Evolutionary conservation across 2,797 vertebrate species (phyloP), one percentile per base, ranked within the genome.

Genomic region (Macroramphosus scolopax): DNA sequence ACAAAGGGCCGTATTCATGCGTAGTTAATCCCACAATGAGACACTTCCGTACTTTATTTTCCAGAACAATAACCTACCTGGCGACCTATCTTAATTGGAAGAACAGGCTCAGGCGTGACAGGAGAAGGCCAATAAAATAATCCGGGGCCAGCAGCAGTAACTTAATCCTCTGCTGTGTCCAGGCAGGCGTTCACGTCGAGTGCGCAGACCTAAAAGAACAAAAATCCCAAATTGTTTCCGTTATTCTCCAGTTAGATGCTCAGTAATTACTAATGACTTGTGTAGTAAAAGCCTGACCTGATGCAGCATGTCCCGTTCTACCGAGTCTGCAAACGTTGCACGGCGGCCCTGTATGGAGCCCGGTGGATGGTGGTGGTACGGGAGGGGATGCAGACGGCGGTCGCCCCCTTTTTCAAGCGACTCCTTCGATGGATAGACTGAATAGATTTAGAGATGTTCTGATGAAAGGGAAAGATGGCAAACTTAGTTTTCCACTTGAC

Each of bases 111-210:
- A 60, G 67, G 61, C 60, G 72, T 63, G 71, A 71, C 68, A 80
- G 49, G 68, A 83, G 55, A 47, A 81, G 76, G 78, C 83, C 78
- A 83, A 86, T 84, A 77, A 77, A 88, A 86, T 83, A 87, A 90
- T 87, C 87, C 83, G 8, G 70, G 52, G 40, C 63, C 53, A 56
- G 61, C 49, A 80, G 60, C 65, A 73, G 86, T 80, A 87, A 89
- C 82, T 79, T 89, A 90, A 90, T 90, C 89, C 87, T 76, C 74
- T 69, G 70, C 77, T 51, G 77, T 63, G 67, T 84, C 70, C 78
- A 47, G 57, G 57, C 57, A 63, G 54, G 40, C 68, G 58, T 55
- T 63, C 64, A 51, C 63, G 63, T 50, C 43, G 59, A 81, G 22
- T 53, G 65, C 71, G 53, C 38, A 63, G 72, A 74, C 61, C 81